Percentiles rank a stretch among this genome's conserved stretches.
Evolutionary conservation across 2,888 invertebrate genomes (phyloP).

Genomic region (Leptopilina syphax): DNA sequence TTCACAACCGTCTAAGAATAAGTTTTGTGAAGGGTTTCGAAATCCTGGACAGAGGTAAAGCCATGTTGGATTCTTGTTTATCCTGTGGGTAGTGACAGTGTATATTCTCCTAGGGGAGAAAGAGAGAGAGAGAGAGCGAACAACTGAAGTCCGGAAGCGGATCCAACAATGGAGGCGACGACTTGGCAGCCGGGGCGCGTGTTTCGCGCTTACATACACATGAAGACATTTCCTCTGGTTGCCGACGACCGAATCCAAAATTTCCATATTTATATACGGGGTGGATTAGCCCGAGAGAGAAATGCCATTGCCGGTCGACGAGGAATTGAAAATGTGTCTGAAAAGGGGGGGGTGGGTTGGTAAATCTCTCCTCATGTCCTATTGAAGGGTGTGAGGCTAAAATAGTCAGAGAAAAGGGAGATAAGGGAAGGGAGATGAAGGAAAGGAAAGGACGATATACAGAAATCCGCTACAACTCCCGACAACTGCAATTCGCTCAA

Average conservation of each 20-base stretch:
- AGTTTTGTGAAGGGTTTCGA: slow-evolving; percentile 1
- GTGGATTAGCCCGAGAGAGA: slow-evolving; percentile 49
- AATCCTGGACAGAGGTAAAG: slow-evolving; percentile 41
- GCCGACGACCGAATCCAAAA: slow-evolving; percentile 40
- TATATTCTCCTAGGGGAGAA: slow-evolving; percentile 10
- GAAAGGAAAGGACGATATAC: slow-evolving; percentile 46
- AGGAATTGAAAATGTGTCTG: slow-evolving; percentile 53
- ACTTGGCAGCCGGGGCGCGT: slow-evolving; percentile 20
- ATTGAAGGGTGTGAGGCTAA: slow-evolving; percentile 5
- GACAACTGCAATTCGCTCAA: slow-evolving; percentile 64
- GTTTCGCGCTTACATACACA: slow-evolving; percentile 39
- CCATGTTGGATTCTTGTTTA: slow-evolving; percentile 34
- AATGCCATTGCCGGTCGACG: slow-evolving; percentile 39
- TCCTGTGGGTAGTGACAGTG: slow-evolving; percentile 35
- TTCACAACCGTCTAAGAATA: slow-evolving; percentile 14
- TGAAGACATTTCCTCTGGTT: slow-evolving; percentile 19
- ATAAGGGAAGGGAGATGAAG: slow-evolving; percentile 18
- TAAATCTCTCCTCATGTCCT: slow-evolving; percentile 9
- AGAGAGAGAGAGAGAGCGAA: not conserved
- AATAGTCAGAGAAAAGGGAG: not conserved
- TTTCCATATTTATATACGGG: slow-evolving; percentile 56
- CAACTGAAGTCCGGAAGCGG: slow-evolving; percentile 36
- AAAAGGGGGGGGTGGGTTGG: not conserved
- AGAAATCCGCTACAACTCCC: slow-evolving; percentile 51
- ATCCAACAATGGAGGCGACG: slow-evolving; percentile 35